These are phyloP conservation scores for Acromyrmex charruanus DNA, from an alignment of 1,140 invertebrate genomes.

Conservation along the genomic window DNA sequence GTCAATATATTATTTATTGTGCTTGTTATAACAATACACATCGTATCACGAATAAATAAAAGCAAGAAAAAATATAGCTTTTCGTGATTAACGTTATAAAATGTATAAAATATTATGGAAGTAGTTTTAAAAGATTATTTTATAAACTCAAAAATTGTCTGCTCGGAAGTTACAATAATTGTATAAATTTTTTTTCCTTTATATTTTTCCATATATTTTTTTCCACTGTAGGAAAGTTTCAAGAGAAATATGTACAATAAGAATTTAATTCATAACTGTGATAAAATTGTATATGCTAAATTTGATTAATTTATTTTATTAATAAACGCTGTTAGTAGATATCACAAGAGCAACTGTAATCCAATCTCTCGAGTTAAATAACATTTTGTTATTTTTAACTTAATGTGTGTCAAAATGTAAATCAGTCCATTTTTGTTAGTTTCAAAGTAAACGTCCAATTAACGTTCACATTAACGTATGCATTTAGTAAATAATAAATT, in stretches of 20 bases:
- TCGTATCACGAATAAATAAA: not conserved
- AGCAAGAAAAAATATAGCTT: not conserved
- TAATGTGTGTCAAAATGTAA: no score
- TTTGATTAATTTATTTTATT: not conserved
- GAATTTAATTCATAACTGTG: not conserved
- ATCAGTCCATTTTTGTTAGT: no score
- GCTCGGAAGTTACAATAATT: not conserved
- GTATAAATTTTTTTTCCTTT: not conserved
- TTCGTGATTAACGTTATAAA: not conserved
- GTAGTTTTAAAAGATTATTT: constrained; percentile 16
- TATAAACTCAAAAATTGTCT: not conserved
- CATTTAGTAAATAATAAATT: no score
- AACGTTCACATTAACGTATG: no score
- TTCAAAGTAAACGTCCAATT: no score
- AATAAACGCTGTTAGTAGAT: not conserved
- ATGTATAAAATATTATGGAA: not conserved
- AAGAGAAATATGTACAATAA: not conserved
- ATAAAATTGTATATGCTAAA: not conserved
- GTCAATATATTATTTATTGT: not conserved
- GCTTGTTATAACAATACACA: not conserved
- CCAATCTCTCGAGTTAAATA: no score
- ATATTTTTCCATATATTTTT: not conserved
- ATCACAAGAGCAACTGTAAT: no score
- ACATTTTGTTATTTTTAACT: no score
- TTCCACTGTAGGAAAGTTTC: not conserved